Base-by-base conservation (phyloP, 1,140 invertebrate species). In the Carcinoscorpius rotundicauda region DNA sequence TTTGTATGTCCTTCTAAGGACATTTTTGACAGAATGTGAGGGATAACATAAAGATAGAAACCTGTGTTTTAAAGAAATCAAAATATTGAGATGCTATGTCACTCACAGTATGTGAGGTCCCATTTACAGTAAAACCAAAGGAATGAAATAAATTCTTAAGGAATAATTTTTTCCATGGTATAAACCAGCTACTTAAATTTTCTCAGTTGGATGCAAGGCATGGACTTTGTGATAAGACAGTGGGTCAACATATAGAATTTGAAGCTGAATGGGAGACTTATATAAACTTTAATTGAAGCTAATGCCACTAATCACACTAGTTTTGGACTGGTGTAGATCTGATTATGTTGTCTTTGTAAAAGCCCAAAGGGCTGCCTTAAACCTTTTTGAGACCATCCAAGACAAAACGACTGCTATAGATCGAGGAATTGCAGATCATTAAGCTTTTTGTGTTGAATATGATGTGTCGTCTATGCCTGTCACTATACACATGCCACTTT, bases 241-340 rank as follows among this genome's bases (percentile, higher is more conserved):
- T 91, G 3, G 91, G 90, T 0, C 92, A 96, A 72, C 97, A 99
- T 75, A 90, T 98, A 83, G 93, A 98, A 75, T 98, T 93, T 79
- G 97, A 99, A 78, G 92, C 93, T 0, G 97, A 99, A 76, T 99
- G 97, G 97, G 96, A 99, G 77, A 90, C 91, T 3, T 96, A 93
- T 1, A 98, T 99, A 75, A 96, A 76, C 80, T 99, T 51, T 93
- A 98, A 78, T 86, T 97, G 49, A 96, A 93, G 78, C 74, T 98
- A 8, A 87, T 92, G 49, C 86, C 89, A 62, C 87, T 91, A 60
- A 87, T 98, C 58, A 87, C 88, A 3, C 79, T 93, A 9, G 82
- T 92, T 0, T 75, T 96, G 8, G 86, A 93, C 69, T 98, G 97
- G 96, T 94, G 92, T 74, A 83, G 86, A 48, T 84, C 86, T 0